phyloP scores from a whole-genome alignment of 2,113 vertebrate species.

The Bubo scandiacus region DNA sequence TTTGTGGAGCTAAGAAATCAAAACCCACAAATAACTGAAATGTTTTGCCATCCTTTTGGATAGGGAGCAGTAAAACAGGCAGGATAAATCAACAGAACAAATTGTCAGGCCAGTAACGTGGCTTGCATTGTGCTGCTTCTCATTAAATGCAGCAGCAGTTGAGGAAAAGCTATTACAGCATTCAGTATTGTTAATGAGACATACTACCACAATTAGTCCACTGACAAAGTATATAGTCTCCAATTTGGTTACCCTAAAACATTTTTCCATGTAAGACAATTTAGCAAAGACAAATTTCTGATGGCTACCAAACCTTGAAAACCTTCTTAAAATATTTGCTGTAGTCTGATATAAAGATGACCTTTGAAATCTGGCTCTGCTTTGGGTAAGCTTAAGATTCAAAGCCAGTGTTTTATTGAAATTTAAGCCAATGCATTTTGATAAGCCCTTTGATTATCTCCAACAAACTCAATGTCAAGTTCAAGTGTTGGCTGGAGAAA shows the following conservation, averaged over 20 bases:
- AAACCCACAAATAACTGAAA: slow-evolving; percentile 41
- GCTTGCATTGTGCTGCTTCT: slow-evolving; percentile 67
- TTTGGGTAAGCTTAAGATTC: neutral
- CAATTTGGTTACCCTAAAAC: slow-evolving; percentile 28
- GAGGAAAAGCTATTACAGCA: slow-evolving; percentile 68
- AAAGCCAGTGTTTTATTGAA: slow-evolving; percentile 49
- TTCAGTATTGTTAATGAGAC: slow-evolving; percentile 67
- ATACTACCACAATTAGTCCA: slow-evolving; percentile 66
- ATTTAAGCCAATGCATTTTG: slow-evolving; percentile 37
- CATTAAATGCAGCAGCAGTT: slow-evolving; percentile 65
- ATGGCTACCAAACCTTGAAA: neutral
- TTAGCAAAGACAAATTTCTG: neutral
- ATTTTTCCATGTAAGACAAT: slow-evolving; percentile 1
- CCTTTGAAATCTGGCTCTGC: slow-evolving; percentile 30
- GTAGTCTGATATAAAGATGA: slow-evolving; percentile 1
- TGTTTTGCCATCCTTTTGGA: slow-evolving; percentile 55
- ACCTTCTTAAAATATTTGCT: neutral
- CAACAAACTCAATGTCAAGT: slow-evolving; percentile 5
- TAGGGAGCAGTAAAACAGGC: slow-evolving; percentile 29
- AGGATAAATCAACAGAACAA: slow-evolving; percentile 75
- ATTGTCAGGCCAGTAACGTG: slow-evolving; percentile 63
- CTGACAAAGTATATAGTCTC: slow-evolving; percentile 50
- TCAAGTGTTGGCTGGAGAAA: neutral
- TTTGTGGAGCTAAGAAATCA: slow-evolving; percentile 22
- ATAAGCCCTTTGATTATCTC: slow-evolving; percentile 39